phyloP scores from a whole-genome alignment of 1,140 invertebrate species.

The Zaprionus ornatus region DNA sequence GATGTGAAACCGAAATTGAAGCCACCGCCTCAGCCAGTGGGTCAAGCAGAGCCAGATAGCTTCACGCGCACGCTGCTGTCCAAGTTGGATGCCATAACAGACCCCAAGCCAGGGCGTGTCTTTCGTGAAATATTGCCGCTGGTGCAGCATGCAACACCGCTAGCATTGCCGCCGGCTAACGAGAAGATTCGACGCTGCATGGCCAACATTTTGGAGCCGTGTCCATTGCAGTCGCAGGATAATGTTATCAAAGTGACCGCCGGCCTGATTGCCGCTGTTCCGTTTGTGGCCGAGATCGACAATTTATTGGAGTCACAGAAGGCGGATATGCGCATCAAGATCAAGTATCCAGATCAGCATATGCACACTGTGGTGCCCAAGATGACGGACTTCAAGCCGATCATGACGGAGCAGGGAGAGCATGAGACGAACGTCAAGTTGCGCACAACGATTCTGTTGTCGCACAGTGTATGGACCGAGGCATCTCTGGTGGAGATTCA shows the following conservation, averaged over 20 bases:
- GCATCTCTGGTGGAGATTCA: constrained; percentile 94
- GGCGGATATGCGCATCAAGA: constrained; percentile 90
- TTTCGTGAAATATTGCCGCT: constrained; percentile 92
- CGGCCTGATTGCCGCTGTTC: constrained; percentile 93
- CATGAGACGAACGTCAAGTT: constrained; percentile 88
- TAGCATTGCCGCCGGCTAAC: constrained; percentile 87
- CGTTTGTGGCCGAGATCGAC: constrained; percentile 93
- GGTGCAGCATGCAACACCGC: constrained; percentile 87
- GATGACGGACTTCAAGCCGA: constrained; percentile 87
- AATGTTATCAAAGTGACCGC: constrained; percentile 96
- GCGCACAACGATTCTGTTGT: constrained; percentile 88
- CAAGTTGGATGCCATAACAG: constrained; percentile 90
- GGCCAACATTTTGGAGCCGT: constrained; percentile 93
- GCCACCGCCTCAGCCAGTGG: neutral
- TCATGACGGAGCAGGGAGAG: constrained; percentile 81
- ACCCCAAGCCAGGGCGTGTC: constrained; percentile 93
- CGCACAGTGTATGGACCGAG: constrained; percentile 95
- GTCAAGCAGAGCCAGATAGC: constrained; percentile 85
- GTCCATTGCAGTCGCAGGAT: constrained; percentile 89
- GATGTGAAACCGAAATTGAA: constrained; percentile 4
- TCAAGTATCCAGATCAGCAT: constrained; percentile 96
- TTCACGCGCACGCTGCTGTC: constrained; percentile 92
- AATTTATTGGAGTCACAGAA: constrained; percentile 89
- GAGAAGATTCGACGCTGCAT: constrained; percentile 90
- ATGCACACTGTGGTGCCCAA: constrained; percentile 92